phyloP scores from a whole-genome alignment of 2,888 invertebrate genomes.

The Oasisia sp. region DNA sequence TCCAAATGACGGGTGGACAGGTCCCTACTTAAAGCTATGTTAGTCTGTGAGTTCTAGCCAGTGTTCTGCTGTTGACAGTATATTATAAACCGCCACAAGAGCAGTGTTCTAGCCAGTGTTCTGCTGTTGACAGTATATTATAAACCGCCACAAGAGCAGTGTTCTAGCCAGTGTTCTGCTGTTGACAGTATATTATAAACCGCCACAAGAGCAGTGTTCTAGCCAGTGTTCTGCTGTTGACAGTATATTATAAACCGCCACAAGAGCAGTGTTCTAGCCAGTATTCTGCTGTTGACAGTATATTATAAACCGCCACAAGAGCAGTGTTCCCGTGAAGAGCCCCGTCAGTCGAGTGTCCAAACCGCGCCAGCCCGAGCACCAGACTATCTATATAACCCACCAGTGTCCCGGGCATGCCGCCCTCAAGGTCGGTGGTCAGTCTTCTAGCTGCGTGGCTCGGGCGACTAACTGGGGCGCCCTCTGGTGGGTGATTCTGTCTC shows the following conservation, averaged over 20 bases:
- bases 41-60: neutral
- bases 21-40: neutral
- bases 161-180: no score
- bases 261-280: no score
- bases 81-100: no score
- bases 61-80: no score
- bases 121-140: no score
- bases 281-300: neutral
- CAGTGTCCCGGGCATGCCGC: neutral
- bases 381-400: constrained; percentile 6
- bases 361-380: neutral
- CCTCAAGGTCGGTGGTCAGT: neutral
- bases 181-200: no score
- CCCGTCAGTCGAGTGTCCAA: neutral
- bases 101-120: no score
- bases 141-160: no score
- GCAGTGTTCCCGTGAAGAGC: neutral
- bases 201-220: no score
- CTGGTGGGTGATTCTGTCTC: neutral
- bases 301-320: neutral
- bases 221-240: no score
- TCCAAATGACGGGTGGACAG: no score
- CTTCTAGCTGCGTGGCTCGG: neutral
- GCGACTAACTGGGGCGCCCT: neutral
- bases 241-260: no score